Evolutionary conservation across 2,797 vertebrate species (phyloP).

Genomic region (Telmatherina bonti): DNA sequence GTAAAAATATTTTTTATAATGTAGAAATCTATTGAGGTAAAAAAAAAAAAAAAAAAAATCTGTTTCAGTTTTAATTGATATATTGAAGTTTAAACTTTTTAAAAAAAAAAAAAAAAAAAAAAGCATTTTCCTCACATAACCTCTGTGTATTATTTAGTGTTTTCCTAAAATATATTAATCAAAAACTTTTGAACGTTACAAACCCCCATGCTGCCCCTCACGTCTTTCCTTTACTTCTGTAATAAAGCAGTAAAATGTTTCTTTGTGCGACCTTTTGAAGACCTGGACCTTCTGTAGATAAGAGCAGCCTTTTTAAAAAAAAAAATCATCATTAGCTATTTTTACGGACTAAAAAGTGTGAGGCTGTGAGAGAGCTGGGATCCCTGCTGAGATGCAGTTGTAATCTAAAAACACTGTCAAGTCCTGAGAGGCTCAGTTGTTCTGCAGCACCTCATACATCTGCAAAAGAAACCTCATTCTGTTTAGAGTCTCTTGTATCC

Average conservation of each 20-base stretch:
- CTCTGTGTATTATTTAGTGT: not conserved
- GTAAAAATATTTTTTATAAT: slow-evolving; percentile 14
- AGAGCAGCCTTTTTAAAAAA: slow-evolving; percentile 29
- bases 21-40: not conserved
- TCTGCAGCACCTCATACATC: slow-evolving; percentile 50
- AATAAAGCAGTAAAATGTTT: slow-evolving; percentile 11
- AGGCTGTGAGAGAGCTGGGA: slow-evolving; percentile 51
- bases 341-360: slow-evolving; percentile 56
- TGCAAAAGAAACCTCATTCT: slow-evolving; percentile 57
- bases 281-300: slow-evolving; percentile 31
- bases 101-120: not conserved
- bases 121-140: not conserved
- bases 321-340: slow-evolving; percentile 56
- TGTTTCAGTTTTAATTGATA: not conserved
- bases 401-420: slow-evolving; percentile 66
- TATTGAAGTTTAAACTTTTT: not conserved
- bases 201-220: not conserved
- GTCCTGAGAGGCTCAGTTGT: slow-evolving; percentile 57
- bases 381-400: slow-evolving; percentile 66
- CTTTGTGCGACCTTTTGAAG: slow-evolving; percentile 9
- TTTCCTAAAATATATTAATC: no score
- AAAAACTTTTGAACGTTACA: slow-evolving; percentile 46
- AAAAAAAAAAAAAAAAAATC: no score
- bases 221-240: slow-evolving; percentile 20
- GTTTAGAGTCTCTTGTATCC: slow-evolving; percentile 51